Evolutionary conservation across 2,113 vertebrate genomes (phyloP), one percentile per base, ranked within the genome.

Genomic region (Baryphthengus martii): DNA sequence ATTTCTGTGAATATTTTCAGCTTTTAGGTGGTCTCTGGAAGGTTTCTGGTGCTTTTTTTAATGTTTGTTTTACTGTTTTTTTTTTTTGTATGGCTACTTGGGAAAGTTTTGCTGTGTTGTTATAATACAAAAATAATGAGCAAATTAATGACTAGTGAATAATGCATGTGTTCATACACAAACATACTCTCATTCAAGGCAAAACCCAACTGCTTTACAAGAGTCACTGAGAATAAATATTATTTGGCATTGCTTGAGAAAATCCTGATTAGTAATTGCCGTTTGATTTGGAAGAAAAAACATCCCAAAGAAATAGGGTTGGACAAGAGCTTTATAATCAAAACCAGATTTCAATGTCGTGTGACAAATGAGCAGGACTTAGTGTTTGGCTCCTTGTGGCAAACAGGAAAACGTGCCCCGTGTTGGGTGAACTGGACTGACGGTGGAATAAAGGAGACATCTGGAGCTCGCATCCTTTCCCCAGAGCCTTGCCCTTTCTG

Each of bases 281-380:
- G 10, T 70, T 80, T 71, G 10, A 17, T 76, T 79, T 55, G 56
- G 39, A 77, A 71, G 33, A 52, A 79, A 50, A 55, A 82, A 47
- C 61, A 37, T 9, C 63, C 52, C 55, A 3, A n/a, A 58, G n/a
- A 44, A 63, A 49, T 8, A 66, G 20, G 17, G 7, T 42, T 47
- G 90, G 74, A 35, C 17, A 56, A 20, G 14, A 13, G 19, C 15
- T 11, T 68, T 66, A 42, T 31, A 23, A 24, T 45, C 16, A 74
- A 58, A 90, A 23, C 0, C 10, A 50, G 28, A 35, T 8, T 50
- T 63, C 29, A 21, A 0, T 21, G 44, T 42, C 0, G 0, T 40
- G 11, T 9, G 52, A 40, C 26, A 49, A 5, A 55, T 7, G 2
- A 21, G 55, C 13, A 59, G 63, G 45, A 50, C 17, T 68, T 52